Base-by-base conservation (phyloP, 2,113 vertebrate species). In the Amazona vittata region DNA sequence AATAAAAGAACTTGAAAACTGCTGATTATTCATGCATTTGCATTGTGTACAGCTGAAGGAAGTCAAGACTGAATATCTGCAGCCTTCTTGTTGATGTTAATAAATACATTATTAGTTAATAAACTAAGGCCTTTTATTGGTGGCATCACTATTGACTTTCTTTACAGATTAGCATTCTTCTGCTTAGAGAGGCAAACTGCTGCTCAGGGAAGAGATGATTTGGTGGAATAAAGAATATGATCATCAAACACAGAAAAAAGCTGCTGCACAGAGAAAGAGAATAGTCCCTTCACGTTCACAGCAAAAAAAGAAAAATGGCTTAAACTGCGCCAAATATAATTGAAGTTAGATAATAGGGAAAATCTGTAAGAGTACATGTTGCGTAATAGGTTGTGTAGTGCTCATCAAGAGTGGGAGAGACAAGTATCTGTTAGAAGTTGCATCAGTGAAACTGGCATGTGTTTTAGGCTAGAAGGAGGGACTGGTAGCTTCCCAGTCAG, bases 211-310 rank as follows among this genome's bases (percentile, higher is more conserved):
- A 65, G n/a, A 73, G 20, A 11, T 25, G 14, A 57, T 67, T n/a
- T 39, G 12, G 8, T 69, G 22, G 22, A 53, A 77, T 55, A 43
- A 79, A 88, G 29, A 68, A 37, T 37, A 13, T 7, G 6, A 9
- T 37, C 25, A 69, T 71, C 26, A 69, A 76, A 64, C 49, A 20
- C 0, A 0, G 65, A 21, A 21, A 63, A 77, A 65, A 4, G 3
- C 35, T 50, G 41, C 7, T 79, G 6, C 11, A 12, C 3, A 63
- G 9, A 55, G 55, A 35, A 69, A 24, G 19, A 14, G 14, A 85
- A 49, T 50, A 80, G 31, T 31, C 8, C 31, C 3, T 62, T 69
- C 5, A 1, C 22, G 5, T 57, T 20, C 37, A 22, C 28, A 62
- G 28, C 24, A 44, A 44, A 89, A 80, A 68, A 15, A n/a, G 31